These are phyloP conservation scores for Coptodon bakossiorum DNA, from an alignment of 2,113 vertebrate genomes.

Conservation along the genomic window DNA sequence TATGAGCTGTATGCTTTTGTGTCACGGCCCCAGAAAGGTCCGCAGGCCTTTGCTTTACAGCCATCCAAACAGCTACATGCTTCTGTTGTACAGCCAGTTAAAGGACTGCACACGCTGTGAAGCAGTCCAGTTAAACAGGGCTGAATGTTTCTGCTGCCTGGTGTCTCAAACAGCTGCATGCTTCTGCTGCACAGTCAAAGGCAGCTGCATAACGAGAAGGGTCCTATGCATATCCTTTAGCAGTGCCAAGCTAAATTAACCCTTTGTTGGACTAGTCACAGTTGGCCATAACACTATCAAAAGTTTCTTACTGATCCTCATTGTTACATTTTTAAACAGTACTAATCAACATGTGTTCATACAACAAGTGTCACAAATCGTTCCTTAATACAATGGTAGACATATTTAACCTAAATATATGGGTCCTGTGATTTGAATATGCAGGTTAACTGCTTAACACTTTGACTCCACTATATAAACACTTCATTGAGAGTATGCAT, in stretches of 20 bases:
- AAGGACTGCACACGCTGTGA: background rate
- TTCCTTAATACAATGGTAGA: background rate
- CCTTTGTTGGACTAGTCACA: background rate
- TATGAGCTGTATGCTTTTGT: background rate
- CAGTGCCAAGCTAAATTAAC: background rate
- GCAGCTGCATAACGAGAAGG: rapidly evolving
- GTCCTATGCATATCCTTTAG: background rate
- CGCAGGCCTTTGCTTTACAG: background rate
- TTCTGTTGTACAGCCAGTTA: background rate
- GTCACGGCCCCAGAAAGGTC: rapidly evolving
- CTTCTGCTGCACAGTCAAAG: background rate
- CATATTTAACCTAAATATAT: background rate
- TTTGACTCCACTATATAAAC: background rate
- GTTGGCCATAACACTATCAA: background rate
- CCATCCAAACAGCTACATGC: background rate
- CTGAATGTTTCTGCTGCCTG: too few relatives aligned
- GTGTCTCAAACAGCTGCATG: background rate
- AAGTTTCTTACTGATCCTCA: background rate
- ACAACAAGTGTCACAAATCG: background rate
- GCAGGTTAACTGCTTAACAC: background rate
- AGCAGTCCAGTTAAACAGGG: background rate
- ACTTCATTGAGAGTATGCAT: background rate
- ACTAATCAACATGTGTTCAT: background rate
- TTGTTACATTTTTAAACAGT: background rate
- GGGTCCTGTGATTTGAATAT: background rate